A percentile compares a stretch with the other conserved stretches of the same genome.
These are phyloP conservation scores for Vulpes lagopus DNA, from an alignment of 2,113 vertebrate species.

Conservation along the genomic window DNA sequence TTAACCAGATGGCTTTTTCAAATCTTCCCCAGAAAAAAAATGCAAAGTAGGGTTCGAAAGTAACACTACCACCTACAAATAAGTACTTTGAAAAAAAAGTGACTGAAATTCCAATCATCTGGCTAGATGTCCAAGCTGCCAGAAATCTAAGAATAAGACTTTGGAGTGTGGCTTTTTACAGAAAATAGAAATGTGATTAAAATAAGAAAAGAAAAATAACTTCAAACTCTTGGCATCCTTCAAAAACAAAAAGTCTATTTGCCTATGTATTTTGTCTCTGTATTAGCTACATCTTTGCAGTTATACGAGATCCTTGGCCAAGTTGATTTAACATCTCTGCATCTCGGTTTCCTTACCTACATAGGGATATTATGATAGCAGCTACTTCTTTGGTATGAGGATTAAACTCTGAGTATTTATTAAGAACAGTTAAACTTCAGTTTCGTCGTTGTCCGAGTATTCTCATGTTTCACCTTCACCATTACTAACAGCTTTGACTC, in stretches of 20 bases:
- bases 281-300: background rate
- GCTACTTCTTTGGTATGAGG: background rate
- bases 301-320: background rate
- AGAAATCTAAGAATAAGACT: slow-evolving; percentile 78
- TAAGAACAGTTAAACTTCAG: background rate
- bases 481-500: background rate
- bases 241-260: slow-evolving; percentile 57
- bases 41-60: slow-evolving; percentile 78
- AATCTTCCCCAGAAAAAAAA: slow-evolving; percentile 76
- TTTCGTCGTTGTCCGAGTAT: background rate
- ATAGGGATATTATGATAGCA: background rate
- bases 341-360: slow-evolving; percentile 22
- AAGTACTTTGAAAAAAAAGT: slow-evolving; percentile 70
- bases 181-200: slow-evolving; percentile 72
- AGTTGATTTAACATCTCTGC: background rate
- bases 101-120: slow-evolving; percentile 74
- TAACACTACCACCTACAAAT: slow-evolving; percentile 79
- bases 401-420: background rate
- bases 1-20: slow-evolving; percentile 81
- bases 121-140: slow-evolving; percentile 76
- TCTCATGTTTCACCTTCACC: background rate
- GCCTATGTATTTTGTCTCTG: background rate
- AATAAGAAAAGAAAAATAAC: slow-evolving; percentile 65
- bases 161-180: slow-evolving; percentile 61
- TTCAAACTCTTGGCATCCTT: slow-evolving; percentile 63